Evolutionary conservation across 2,888 invertebrate species (phyloP).

Genomic region (Lochmaea capreae): DNA sequence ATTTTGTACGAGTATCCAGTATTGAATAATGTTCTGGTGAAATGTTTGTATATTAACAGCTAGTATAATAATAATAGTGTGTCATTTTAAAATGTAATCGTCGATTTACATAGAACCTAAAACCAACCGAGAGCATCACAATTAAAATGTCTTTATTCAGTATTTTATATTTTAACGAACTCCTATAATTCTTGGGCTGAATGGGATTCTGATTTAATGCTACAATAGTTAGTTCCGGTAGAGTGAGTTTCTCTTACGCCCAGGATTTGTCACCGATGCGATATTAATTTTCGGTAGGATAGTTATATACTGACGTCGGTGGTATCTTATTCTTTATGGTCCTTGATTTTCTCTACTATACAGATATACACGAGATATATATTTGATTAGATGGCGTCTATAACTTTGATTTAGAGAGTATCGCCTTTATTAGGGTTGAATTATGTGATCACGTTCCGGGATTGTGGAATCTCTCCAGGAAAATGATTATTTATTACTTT

Average conservation of each 20-base stretch:
- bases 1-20: too few species aligned
- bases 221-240: conserved; percentile 57
- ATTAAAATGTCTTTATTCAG: too few species aligned
- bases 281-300: conserved; percentile 56
- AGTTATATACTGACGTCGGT: conserved; percentile 48
- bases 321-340: conserved; percentile 49
- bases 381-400: conserved; percentile 46
- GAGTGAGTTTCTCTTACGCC: conserved; percentile 59
- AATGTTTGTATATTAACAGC: too few species aligned
- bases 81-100: too few species aligned
- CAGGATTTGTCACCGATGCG: conserved; percentile 59
- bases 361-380: conserved; percentile 42
- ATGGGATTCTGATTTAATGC: conserved; percentile 38
- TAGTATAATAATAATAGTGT: too few species aligned
- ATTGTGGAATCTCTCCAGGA: background rate
- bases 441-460: conserved; percentile 17
- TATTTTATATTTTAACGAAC: too few species aligned
- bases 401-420: conserved; percentile 26
- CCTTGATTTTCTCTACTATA: conserved; percentile 45
- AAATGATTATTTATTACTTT: conserved; percentile 15
- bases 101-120: too few species aligned
- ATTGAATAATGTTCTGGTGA: too few species aligned
- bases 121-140: too few species aligned
- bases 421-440: conserved; percentile 22
- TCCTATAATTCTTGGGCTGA: conserved; percentile 10